Evolutionary conservation across 2,888 invertebrate genomes (phyloP).

Genomic region (Drosophila eohydei): DNA sequence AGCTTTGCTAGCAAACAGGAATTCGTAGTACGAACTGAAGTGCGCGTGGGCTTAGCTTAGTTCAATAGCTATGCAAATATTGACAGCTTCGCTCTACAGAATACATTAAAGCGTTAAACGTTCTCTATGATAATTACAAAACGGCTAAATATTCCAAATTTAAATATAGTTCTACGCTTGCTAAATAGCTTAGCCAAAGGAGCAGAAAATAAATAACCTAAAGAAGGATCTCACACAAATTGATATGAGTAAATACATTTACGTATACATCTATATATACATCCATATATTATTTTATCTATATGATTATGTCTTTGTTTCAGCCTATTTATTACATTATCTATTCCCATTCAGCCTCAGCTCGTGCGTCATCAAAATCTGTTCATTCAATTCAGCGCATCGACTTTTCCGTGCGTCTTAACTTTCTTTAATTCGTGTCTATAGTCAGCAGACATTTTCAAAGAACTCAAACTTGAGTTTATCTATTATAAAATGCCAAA

Average conservation of each 20-base stretch:
- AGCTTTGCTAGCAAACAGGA: constrained; percentile 1
- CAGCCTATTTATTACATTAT: too few relatives aligned
- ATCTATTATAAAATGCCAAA: too few relatives aligned
- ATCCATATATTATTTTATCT: background rate
- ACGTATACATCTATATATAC: background rate
- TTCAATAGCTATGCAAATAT: constrained; percentile 17
- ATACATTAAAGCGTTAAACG: background rate
- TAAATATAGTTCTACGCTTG: background rate
- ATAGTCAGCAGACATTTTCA: too few relatives aligned
- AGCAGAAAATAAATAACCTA: background rate
- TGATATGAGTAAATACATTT: background rate
- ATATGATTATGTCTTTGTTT: too few relatives aligned
- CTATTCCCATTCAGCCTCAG: too few relatives aligned
- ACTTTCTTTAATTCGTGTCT: too few relatives aligned
- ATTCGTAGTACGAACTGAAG: background rate
- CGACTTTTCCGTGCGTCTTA: too few relatives aligned
- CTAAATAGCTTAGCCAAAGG: background rate
- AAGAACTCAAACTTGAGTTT: too few relatives aligned
- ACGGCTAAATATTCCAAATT: background rate
- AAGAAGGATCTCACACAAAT: background rate
- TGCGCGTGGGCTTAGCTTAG: background rate
- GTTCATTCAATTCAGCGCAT: too few relatives aligned
- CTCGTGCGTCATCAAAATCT: too few relatives aligned
- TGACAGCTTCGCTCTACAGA: background rate
- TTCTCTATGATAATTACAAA: background rate